Evolutionary conservation across 1,140 invertebrate species (phyloP), one percentile per base, ranked within the genome.

Genomic region (Pseudachorutes palmiensis): DNA sequence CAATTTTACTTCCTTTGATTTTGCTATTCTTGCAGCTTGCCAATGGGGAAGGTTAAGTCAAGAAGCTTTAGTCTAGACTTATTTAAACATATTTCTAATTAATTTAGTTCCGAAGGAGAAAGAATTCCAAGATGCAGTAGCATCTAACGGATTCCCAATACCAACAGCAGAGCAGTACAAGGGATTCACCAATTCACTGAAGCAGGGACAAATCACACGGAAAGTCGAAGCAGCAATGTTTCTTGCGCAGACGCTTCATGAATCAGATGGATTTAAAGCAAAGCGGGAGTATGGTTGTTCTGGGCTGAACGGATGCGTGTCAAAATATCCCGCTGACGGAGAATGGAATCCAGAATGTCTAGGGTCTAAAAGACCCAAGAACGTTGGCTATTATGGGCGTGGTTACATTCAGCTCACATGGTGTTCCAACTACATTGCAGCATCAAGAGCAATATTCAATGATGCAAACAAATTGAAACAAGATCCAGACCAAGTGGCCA

Each of bases 381-480:
- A 59, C 1, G 30, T 63, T 28, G 22, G 55, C 24, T 70, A 67
- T 30, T 70, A 70, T 31, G 69, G 69, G 1, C 49, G 69, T 29
- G 69, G 69, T 1, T 70, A 67, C 29, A 67, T 70, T 59, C 69
- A 70, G 41, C 51, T 70, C 1, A 59, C 60, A 26, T 72, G 65
- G 65, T 72, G 71, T 26, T 70, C 57, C n/a, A 68, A 66, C 31
- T 70, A 70, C 58, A 14, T 31, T 2, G 29, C n/a, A 0, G 71
- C 71, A 1, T 64, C 62, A 31, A n/a, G 36, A 1, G 71, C 26
- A 0, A 22, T 72, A 0, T 63, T 33, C 26, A n/a, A 36, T 2
- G 71, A 66, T 22, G 22, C 14, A 19, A 45, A 67, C 16, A 3
- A 58, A 57, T 29, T 70, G 1, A 32, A 67, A 19, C 36, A 29